Base-by-base conservation (phyloP, 1,140 invertebrate genomes). In the Laodelphax striatellus region DNA sequence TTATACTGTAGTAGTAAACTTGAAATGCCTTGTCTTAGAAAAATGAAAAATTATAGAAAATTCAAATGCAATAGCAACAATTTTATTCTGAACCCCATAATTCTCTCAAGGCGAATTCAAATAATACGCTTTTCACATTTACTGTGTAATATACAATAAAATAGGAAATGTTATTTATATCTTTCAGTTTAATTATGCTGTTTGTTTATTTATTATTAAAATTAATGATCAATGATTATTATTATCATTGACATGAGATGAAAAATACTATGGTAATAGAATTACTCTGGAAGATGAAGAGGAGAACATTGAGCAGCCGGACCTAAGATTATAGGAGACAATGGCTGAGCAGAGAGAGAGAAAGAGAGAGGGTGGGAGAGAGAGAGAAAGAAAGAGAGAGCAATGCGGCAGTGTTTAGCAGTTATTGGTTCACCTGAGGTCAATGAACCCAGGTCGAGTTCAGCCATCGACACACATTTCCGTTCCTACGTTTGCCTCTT, bases 381-480 rank as follows among this genome's bases (percentile, higher is more conserved):
- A 28, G 24, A 28, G 24, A 28, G 6, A 28, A 6, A 28, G 6
- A 17, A 2, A 8, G 46, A 9, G 9, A 22, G 46, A 50, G 46
- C 46, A 50, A 50, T 50, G 46, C 46, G 46, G 46, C 46, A 16
- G 46, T 50, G 46, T 50, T 50, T 50, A 50, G 46, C 46, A 50
- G 46, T 50, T 50, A 50, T 50, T 50, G 46, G 46, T 50, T 50
- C 46, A 50, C 46, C 46, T 50, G 46, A 17, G 16, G 46, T 50
- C 46, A 50, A 10, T 50, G 46, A 50, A 8, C 46, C 16, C 21
- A 50, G 46, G 46, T 50, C 46, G 46, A 50, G 46, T 50, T 50
- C 46, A 50, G 21, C 11, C 46, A 50, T 50, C 46, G 46, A 50
- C 46, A 50, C 46, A 50, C 46, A 50, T 50, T 50, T 50, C 46